phyloP scores from a whole-genome alignment of 23 tunicate species.

The Trididemnum clinides region DNA sequence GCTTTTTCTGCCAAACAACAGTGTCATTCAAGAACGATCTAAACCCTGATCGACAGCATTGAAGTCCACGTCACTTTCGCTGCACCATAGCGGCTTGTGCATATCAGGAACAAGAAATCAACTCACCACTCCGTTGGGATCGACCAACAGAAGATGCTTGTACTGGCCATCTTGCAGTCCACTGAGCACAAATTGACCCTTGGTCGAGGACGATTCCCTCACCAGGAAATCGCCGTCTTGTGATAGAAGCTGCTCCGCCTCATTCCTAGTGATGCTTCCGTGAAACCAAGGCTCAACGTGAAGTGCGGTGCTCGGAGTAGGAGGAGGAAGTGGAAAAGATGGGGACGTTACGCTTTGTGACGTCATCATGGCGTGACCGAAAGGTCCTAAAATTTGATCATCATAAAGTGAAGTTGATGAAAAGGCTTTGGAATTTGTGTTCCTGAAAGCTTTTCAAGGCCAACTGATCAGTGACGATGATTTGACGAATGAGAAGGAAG shows the following conservation, averaged over 20 bases:
- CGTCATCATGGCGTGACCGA: conserved; percentile 48
- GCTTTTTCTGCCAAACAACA: no score
- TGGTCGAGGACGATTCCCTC: conserved; percentile 68
- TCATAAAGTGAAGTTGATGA: not conserved
- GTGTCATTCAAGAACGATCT: no score
- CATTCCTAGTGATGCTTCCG: conserved; percentile 66
- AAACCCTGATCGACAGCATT: no score
- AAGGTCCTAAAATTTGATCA: conserved; percentile 78
- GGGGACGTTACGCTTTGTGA: not conserved
- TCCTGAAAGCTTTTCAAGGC: not conserved
- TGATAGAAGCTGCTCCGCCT: conserved; percentile 66
- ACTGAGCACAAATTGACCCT: conserved; percentile 85
- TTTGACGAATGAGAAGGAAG: no score
- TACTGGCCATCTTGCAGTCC: conserved; percentile 81
- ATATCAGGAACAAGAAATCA: no score
- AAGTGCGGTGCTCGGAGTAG: conserved; percentile 55
- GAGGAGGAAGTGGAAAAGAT: conserved; percentile 16
- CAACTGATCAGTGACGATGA: no score
- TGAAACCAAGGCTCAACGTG: conserved; percentile 92
- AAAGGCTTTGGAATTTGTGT: not conserved
- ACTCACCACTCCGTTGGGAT: conserved; percentile 92
- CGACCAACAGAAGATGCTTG: conserved; percentile 87
- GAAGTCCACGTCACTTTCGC: no score
- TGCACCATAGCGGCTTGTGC: no score
- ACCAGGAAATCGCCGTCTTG: conserved; percentile 93